Base-by-base conservation (phyloP, 1,140 invertebrate species). In the Drosophila fuyamai region DNA sequence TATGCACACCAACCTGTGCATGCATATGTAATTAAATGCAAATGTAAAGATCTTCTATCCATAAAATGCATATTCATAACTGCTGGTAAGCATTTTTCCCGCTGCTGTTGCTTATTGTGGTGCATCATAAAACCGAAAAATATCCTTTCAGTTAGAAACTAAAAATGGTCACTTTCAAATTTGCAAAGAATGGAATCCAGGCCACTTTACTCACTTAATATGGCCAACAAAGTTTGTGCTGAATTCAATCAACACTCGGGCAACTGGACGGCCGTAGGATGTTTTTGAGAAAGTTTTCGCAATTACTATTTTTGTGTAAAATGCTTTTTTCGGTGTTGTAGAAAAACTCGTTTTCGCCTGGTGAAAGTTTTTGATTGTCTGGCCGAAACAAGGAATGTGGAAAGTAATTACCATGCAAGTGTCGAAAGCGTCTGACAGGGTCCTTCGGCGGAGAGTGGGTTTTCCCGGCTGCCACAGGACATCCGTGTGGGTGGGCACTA, bases 391-490 rank as follows among this genome's bases (percentile, higher is more conserved):
- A 38, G 61, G 61, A 54, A 41, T 66, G 54, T 55, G 61, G 36
- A 76, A 76, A 76, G 73, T 76, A 76, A 76, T 76, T 76, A 76
- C 54, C 43, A 75, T 76, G 72, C 73, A 76, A 76, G 73, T 76
- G 73, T 76, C 55, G 55, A 76, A 50, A 76, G 29, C 16, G 44
- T n/a, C 53, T 58, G 65, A 71, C 68, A 71, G 66, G 14, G 44
- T 36, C 36, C 29, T 41, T 27, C 16, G 0, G 8, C 35, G 50
- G 14, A 38, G n/a, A 18, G 43, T 38, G 13, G 14, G 12, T 6
- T 27, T n/a, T 18, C 8, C 62, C 32, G 27, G 16, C 46, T 40
- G 23, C 36, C 36, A 54, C 65, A 36, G 60, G 60, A 68, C 41
- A 48, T 57, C 29, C 29, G 14, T 40, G 35, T 48, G 43, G 61